Evolutionary conservation across 1,140 invertebrate species (phyloP), one percentile per base, ranked within the genome.

Genomic region (Drosophila arawakana): DNA sequence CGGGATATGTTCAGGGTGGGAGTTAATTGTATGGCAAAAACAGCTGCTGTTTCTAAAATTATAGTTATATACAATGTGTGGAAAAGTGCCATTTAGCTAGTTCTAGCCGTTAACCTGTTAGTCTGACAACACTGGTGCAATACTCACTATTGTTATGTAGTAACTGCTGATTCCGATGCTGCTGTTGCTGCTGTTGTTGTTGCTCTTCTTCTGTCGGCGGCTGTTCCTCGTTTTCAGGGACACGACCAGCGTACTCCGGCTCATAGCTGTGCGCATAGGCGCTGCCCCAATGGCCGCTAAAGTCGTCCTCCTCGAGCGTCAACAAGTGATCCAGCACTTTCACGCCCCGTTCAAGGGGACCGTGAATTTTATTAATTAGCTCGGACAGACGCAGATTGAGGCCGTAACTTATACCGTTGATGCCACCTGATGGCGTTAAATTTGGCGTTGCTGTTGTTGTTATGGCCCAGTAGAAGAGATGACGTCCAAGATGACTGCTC

Each of bases 241-340:
- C 76, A 43, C 75, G 61, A 43, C 54, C 58, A 15, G 76, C 82
- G 65, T 81, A 83, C 70, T 91, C 90, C 37, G 91, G 85, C 76
- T 91, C 91, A 90, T 92, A 92, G 54, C 77, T 92, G 76, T 92
- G 91, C 25, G 73, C 73, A 54, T 92, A 92, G 35, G 88, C 91
- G 69, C 82, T 92, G 73, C 91, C 91, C 91, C 91, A 92, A 58
- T 90, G 89, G 41, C 92, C 89, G 62, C 76, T 84, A 54, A 93
- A 92, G 46, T 91, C 91, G 52, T 93, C 92, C 60, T 93, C 93
- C 44, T 93, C 92, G 72, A 93, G 91, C 18, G 92, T 93, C 69
- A 94, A 89, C 54, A 94, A 85, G 54, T 93, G 92, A 67, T 94
- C 93, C 76, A 94, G 71, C 62, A 94, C 92, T 50, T 93, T 93